Evolutionary conservation across 2,797 vertebrate genomes (phyloP), one percentile per base, ranked within the genome.

Genomic region (Otolemur crassicaudatus): DNA sequence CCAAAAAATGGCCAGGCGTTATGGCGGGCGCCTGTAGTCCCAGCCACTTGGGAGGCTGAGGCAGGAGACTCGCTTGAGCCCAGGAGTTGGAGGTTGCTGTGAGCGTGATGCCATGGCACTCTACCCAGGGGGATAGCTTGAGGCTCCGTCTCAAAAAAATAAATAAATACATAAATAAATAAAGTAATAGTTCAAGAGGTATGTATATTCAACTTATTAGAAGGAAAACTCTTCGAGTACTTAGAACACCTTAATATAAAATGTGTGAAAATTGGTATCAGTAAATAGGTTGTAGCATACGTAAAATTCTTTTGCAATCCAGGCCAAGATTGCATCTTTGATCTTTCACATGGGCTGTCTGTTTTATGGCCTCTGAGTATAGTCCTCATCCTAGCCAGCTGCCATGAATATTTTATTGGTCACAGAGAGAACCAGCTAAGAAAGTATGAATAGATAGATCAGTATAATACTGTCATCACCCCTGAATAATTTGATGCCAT

Each of bases 191-290:
- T 80, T 90, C 65, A 65, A 34, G 34, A 29, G 31, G 7, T 13
- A 27, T 81, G 7, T 10, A 27, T 76, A 22, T 23, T 90, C 31
- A 93, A 58, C 77, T 29, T 82, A 77, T 12, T 94, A 87, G 75
- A 87, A 90, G 88, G 67, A 94, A 90, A 84, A 65, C 37, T 89
- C 76, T 81, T 90, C 37, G 53, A 16, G 7, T 86, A 75, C 49
- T 91, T 84, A 91, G 60, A 92, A 85, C 19, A 94, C 25, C 56
- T 31, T 86, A 72, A 94, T 11, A 46, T 69, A 93, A 93, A 94
- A 84, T 87, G 6, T 79, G 23, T 95, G 69, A 75, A 87, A 90
- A 82, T 58, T 91, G 46, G 29, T 79, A 61, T 58, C 13, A 83
- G 7, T 84, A 84, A 46, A 70, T 93, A 27, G 46, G 1, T 56